phyloP scores from a whole-genome alignment of 2,113 vertebrate species.

The Myiozetetes cayanensis region DNA sequence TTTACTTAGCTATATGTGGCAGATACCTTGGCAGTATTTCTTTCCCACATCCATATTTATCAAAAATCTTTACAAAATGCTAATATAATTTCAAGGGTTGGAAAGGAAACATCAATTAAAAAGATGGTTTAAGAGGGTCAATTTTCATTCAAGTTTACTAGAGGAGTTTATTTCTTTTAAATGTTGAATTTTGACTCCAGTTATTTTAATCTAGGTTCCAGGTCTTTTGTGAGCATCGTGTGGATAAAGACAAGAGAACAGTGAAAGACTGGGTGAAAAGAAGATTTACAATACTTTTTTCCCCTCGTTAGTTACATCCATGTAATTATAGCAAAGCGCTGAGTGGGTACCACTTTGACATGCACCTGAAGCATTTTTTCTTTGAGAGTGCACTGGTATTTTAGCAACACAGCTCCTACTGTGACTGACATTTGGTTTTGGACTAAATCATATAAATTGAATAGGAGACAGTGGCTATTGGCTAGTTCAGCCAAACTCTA shows the following conservation, averaged over 20 bases:
- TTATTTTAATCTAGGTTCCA: neutral
- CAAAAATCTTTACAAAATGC: conserved; percentile 20
- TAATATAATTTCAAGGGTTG: neutral
- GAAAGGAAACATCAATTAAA: neutral
- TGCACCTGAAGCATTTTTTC: conserved; percentile 48
- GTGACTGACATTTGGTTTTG: conserved; percentile 45
- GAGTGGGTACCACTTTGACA: neutral
- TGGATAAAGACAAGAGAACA: neutral
- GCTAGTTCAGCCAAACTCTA: conserved; percentile 25
- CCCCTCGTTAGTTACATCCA: neutral
- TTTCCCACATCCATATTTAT: conserved; percentile 25
- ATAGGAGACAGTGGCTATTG: neutral
- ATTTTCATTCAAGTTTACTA: neutral
- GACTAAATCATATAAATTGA: conserved; percentile 15
- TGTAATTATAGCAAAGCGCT: conserved; percentile 10
- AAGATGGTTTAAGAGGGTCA: neutral
- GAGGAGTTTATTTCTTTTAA: neutral
- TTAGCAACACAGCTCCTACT: conserved; percentile 13
- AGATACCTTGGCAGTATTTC: conserved; percentile 1
- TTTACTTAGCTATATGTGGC: neutral
- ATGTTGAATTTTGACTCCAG: neutral
- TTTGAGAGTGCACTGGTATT: conserved; percentile 26
- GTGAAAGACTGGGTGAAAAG: neutral
- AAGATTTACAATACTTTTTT: conserved; percentile 2
- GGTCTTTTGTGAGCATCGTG: neutral